These are phyloP conservation scores for Antheraea assamensis DNA, from an alignment of 2,888 invertebrate species.

Conservation along the genomic window DNA sequence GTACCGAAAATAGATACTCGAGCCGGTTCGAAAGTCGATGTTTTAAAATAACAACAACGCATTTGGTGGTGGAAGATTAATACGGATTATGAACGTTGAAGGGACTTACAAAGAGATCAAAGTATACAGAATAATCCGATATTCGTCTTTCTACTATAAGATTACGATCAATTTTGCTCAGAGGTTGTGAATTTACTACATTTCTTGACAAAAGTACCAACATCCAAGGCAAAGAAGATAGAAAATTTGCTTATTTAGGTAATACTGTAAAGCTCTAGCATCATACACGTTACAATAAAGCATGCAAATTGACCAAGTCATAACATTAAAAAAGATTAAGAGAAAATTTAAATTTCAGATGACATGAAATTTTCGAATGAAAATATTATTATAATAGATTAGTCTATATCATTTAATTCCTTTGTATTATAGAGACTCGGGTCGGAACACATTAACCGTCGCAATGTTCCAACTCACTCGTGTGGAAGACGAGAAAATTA, in stretches of 20 bases:
- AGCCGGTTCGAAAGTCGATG: background rate
- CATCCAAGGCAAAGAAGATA: too few relatives aligned
- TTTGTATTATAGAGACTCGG: background rate
- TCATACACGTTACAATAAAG: too few relatives aligned
- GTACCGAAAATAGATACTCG: background rate
- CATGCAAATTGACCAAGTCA: too few relatives aligned
- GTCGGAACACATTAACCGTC: slow-evolving; percentile 5
- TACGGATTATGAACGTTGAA: background rate
- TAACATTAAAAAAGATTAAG: too few relatives aligned
- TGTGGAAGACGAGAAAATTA: slow-evolving; percentile 6
- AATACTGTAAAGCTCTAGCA: too few relatives aligned
- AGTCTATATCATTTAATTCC: background rate
- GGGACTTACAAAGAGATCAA: background rate
- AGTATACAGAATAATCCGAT: background rate
- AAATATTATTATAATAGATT: background rate
- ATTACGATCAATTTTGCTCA: too few relatives aligned
- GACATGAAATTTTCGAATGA: too few relatives aligned
- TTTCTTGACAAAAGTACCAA: too few relatives aligned
- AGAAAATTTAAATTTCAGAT: background rate
- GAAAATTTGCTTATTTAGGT: too few relatives aligned
- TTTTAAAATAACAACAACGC: background rate
- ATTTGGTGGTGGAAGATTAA: background rate
- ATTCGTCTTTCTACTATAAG: too few relatives aligned
- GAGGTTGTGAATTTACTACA: too few relatives aligned
- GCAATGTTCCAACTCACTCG: slow-evolving; percentile 5